phyloP scores from a whole-genome alignment of 1,140 invertebrate species.

The Macrotrachela quadricornifera region DNA sequence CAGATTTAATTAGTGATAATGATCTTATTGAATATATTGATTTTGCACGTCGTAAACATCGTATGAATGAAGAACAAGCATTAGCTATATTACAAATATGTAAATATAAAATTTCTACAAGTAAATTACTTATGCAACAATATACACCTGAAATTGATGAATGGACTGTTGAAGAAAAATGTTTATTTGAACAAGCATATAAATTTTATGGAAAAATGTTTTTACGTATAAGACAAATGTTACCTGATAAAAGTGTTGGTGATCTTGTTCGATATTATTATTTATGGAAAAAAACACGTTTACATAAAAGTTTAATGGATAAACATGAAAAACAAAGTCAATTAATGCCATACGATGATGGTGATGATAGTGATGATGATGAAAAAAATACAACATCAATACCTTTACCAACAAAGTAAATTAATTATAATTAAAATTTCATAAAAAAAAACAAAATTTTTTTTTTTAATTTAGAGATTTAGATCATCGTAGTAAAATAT shows the following conservation, averaged over 20 bases:
- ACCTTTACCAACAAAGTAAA: no score
- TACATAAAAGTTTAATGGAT: constrained; percentile 76
- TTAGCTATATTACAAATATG: constrained; percentile 94
- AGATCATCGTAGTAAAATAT: no score
- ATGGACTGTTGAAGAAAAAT: constrained; percentile 8
- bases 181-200: constrained; percentile 8
- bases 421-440: no score
- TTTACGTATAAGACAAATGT: constrained; percentile 33
- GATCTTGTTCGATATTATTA: constrained; percentile 9
- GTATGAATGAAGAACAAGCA: constrained; percentile 33
- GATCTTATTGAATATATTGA: no score
- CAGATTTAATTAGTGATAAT: no score
- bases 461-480: no score
- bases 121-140: constrained; percentile 73
- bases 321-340: constrained; percentile 40
- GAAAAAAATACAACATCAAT: not conserved
- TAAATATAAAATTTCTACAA: constrained; percentile 76
- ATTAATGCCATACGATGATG: not conserved
- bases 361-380: not conserved
- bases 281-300: constrained; percentile 18
- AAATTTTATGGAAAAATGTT: constrained; percentile 10
- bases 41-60: no score
- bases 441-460: no score
- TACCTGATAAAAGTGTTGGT: constrained; percentile 6
- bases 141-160: constrained; percentile 73